phyloP scores from a whole-genome alignment of 2,888 invertebrate species.

The Falcaria lacertinaria region DNA sequence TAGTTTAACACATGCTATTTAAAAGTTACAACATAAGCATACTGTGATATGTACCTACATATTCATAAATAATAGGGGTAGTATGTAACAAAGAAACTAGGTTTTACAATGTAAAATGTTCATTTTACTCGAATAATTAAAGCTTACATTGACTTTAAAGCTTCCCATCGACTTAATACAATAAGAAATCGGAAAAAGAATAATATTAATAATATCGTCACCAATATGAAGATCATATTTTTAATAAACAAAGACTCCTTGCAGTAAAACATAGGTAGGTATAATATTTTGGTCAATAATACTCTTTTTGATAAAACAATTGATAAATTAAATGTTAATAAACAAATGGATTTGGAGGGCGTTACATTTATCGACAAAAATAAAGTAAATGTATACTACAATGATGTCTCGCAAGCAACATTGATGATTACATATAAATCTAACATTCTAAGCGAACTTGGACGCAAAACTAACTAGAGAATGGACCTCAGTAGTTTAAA shows the following conservation, averaged over 20 bases:
- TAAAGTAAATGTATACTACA: conserved; percentile 1
- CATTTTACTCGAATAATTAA: conserved; percentile 64
- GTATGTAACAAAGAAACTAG: too few species aligned
- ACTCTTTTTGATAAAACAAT: too few species aligned
- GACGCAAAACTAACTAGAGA: conserved; percentile 63
- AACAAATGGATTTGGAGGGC: too few species aligned
- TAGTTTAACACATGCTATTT: not conserved
- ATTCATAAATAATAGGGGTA: not conserved
- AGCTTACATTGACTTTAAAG: conserved; percentile 79
- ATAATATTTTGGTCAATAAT: too few species aligned
- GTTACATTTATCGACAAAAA: too few species aligned
- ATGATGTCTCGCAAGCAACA: conserved; percentile 41
- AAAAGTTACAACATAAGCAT: not conserved
- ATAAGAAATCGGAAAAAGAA: conserved; percentile 26
- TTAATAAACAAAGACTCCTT: too few species aligned
- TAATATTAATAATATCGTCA: conserved; percentile 16
- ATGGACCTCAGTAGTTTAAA: conserved; percentile 68
- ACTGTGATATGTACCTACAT: conserved; percentile 1
- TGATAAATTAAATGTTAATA: too few species aligned
- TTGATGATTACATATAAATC: conserved; percentile 37
- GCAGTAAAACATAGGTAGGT: too few species aligned
- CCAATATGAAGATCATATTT: too few species aligned
- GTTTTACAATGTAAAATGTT: conserved; percentile 33
- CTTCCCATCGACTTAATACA: conserved; percentile 64
- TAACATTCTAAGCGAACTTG: conserved; percentile 57